Base-by-base conservation (phyloP, 1,140 invertebrate genomes). In the Drosophila kurseongensis region DNA sequence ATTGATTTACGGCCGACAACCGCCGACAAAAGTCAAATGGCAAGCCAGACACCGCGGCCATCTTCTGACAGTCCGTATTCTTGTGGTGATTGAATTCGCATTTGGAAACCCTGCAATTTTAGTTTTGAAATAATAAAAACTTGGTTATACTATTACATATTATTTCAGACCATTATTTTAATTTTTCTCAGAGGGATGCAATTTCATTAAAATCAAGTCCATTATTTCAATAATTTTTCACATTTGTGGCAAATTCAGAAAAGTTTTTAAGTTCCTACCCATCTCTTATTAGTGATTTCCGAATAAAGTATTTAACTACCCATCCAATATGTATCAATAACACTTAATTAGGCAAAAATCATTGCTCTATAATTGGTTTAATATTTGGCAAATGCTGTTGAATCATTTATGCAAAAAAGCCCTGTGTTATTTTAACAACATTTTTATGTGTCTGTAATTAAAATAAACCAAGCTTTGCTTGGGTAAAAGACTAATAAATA, bases 1-100 rank as follows among this genome's bases (percentile, higher is more conserved):
- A 88, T 88, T 83, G 83, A 88, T 86, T 86, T 88, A 69, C 74
- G 56, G 55, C 79, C 66, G 61, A 57, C 57, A 58, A 56, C 58
- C 48, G 42, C 10, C 27, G 54, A 52, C 38, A 78, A 56, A 50
- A 79, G 67, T 73, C 48, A 45, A 76, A 65, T 45, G 55, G 62
- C 67, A 77, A 78, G 56, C 18, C 71, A 76, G 59, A 48, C 72
- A 75, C 61, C 36, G 69, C 65, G 5, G n/a, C 16, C 50, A 41
- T 71, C 52, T 58, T 23, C 68, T 50, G 36, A 13, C 36, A 58
- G 54, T 27, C 14, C 16, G 18, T 16, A 23, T n/a, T 14, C n/a
- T 13, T 41, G 44, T 35, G 35, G 16, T 61, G 4, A 10, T 16
- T 40, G 35, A 50, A 10, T 65, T 38, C 1, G 23, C n/a, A 45